These are phyloP conservation scores for Desmophyllum pertusum DNA, from an alignment of 92 coral and sea anemone genomes.

Conservation along the genomic window DNA sequence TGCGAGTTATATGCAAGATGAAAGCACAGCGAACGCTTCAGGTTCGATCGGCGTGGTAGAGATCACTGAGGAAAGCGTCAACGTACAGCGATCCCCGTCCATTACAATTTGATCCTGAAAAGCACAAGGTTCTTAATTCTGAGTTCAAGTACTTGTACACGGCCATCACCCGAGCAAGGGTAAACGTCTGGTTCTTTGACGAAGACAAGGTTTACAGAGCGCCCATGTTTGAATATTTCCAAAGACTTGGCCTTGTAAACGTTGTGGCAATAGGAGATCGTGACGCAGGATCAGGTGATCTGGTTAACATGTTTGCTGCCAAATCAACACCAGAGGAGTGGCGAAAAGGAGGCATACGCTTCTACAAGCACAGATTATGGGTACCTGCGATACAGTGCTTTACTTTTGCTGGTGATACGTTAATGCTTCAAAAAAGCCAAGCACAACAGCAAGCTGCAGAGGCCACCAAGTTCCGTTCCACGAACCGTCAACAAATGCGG, in stretches of 20 bases:
- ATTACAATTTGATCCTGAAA: constrained; percentile 67
- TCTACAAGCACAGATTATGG: constrained; percentile 72
- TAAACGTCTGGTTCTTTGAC: constrained; percentile 83
- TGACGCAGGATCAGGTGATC: constrained; percentile 31
- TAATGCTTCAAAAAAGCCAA: constrained; percentile 59
- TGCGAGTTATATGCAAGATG: constrained; percentile 52
- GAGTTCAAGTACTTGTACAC: constrained; percentile 83
- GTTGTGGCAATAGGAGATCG: constrained; percentile 49
- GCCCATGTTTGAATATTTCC: constrained; percentile 78
- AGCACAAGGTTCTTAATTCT: constrained; percentile 75
- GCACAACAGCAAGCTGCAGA: constrained; percentile 77
- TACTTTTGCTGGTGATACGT: constrained; percentile 56
- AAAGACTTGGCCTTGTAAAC: constrained; percentile 55
- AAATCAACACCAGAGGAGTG: constrained; percentile 70
- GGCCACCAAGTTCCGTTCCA: constrained; percentile 51
- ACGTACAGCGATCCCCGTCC: constrained; percentile 52
- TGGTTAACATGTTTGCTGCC: constrained; percentile 67
- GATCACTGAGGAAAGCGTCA: constrained; percentile 3
- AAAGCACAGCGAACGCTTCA: background rate
- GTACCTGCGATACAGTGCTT: constrained; percentile 67
- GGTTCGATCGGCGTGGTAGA: constrained; percentile 3
- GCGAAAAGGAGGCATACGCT: constrained; percentile 64
- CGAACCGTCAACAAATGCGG: constrained; percentile 57
- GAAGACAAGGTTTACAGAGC: constrained; percentile 71
- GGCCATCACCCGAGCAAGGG: constrained; percentile 80